Percentiles rank a stretch among this genome's conserved stretches.
phyloP scores from a whole-genome alignment of 2,797 vertebrate genomes.

The Dallia pectoralis region DNA sequence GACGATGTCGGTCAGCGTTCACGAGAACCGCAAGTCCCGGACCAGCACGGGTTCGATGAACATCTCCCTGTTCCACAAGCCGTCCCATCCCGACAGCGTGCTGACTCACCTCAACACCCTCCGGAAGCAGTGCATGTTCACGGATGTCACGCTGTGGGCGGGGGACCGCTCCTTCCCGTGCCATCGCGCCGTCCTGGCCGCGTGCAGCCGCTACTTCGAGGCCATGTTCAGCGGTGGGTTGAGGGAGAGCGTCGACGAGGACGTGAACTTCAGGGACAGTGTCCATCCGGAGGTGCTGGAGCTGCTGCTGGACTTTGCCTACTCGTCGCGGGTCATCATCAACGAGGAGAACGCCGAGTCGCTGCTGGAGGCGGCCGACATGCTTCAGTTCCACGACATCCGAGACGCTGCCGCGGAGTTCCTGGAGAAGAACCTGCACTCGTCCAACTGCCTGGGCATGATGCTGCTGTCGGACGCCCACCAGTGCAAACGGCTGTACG shows the following conservation, averaged over 20 bases:
- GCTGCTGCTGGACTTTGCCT: slow-evolving; percentile 91
- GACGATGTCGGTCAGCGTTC: slow-evolving; percentile 91
- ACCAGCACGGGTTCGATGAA: slow-evolving; percentile 92
- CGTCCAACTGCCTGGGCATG: slow-evolving; percentile 93
- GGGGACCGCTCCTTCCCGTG: slow-evolving; percentile 89
- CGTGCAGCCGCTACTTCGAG: slow-evolving; percentile 93
- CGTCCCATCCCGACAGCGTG: slow-evolving; percentile 89
- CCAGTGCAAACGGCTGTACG: slow-evolving; percentile 88
- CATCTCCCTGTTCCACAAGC: slow-evolving; percentile 91
- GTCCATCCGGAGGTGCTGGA: slow-evolving; percentile 93
- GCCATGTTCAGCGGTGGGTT: slow-evolving; percentile 95
- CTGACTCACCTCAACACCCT: slow-evolving; percentile 89
- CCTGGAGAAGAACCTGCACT: slow-evolving; percentile 88
- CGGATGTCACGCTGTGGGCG: slow-evolving; percentile 91
- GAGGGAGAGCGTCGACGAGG: slow-evolving; percentile 85
- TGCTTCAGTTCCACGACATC: slow-evolving; percentile 94
- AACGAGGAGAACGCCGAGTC: slow-evolving; percentile 94
- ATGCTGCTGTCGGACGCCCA: slow-evolving; percentile 92
- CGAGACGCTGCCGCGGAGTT: slow-evolving; percentile 90
- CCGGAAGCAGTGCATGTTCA: slow-evolving; percentile 91
- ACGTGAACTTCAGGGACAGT: slow-evolving; percentile 90
- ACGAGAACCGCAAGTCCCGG: slow-evolving; percentile 93
- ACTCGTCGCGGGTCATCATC: slow-evolving; percentile 90
- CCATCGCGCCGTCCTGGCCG: slow-evolving; percentile 88
- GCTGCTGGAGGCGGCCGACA: slow-evolving; percentile 89